These are phyloP conservation scores for Tuberolachnus salignus DNA, from an alignment of 2,888 invertebrate species.

Conservation along the genomic window DNA sequence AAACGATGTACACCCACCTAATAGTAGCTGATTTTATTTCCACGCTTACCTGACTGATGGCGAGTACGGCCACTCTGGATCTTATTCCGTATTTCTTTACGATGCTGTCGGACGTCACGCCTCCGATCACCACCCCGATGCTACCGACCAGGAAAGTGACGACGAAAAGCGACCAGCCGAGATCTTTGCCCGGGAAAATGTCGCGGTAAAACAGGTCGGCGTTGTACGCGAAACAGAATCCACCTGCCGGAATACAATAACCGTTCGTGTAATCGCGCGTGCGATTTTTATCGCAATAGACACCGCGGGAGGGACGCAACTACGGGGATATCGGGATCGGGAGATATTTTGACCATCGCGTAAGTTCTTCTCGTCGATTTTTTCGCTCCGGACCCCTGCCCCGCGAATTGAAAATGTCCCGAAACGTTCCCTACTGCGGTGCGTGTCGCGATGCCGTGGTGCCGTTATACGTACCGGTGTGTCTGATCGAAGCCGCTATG, in stretches of 20 bases:
- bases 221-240: conserved; percentile 90
- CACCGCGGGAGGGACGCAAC: too few relatives aligned
- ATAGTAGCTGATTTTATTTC: background rate
- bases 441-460: too few relatives aligned
- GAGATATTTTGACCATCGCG: too few relatives aligned
- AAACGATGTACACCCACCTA: too few relatives aligned
- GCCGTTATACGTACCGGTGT: conserved; percentile 72
- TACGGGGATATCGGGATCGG: too few relatives aligned
- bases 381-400: too few relatives aligned
- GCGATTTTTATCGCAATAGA: too few relatives aligned
- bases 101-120: conserved; percentile 82
- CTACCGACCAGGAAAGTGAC: conserved; percentile 86
- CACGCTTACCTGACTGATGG: conserved; percentile 69
- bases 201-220: conserved; percentile 86
- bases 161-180: conserved; percentile 88
- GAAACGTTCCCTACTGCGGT: too few relatives aligned
- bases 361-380: too few relatives aligned
- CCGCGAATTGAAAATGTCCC: too few relatives aligned
- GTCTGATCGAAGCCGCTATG: conserved; percentile 85
- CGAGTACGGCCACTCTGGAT: conserved; percentile 79
- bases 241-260: conserved; percentile 66
- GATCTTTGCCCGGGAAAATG: conserved; percentile 87
- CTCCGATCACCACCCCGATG: conserved; percentile 68
- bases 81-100: conserved; percentile 85
- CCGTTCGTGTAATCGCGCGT: too few relatives aligned